Percentiles rank a stretch among this genome's conserved stretches.
phyloP scores from a whole-genome alignment of 2,888 invertebrate species.

The Drosophila limbata region DNA sequence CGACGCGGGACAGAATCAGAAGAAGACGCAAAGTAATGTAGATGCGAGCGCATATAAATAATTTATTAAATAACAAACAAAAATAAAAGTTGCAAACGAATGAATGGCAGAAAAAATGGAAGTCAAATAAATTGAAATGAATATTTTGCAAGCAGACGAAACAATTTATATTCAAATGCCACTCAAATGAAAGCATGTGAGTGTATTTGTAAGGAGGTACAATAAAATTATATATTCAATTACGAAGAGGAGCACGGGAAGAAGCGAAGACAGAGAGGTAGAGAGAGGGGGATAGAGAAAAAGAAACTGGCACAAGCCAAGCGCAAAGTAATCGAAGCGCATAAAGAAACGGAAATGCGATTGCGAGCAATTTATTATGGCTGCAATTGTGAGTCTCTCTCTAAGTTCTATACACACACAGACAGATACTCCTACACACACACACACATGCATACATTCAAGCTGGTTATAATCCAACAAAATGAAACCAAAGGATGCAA shows the following conservation, averaged over 20 bases:
- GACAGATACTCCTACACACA: slow-evolving; percentile 7
- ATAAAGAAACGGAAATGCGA: slow-evolving; percentile 80
- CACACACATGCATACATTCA: slow-evolving; percentile 9
- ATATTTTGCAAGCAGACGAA: slow-evolving; percentile 76
- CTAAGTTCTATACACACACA: slow-evolving; percentile 23
- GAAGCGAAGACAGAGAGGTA: not conserved
- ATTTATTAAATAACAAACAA: slow-evolving; percentile 72
- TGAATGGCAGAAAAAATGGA: slow-evolving; percentile 24
- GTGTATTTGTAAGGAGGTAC: slow-evolving; percentile 44
- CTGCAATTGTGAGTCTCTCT: slow-evolving; percentile 67
- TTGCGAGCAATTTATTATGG: slow-evolving; percentile 81
- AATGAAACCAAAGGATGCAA: slow-evolving; percentile 67
- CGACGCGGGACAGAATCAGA: not conserved
- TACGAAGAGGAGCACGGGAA: slow-evolving; percentile 39
- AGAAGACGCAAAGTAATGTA: slow-evolving; percentile 8
- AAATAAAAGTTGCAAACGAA: slow-evolving; percentile 32
- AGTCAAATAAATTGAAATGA: slow-evolving; percentile 77
- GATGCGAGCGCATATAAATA: slow-evolving; percentile 58
- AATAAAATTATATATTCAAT: slow-evolving; percentile 79
- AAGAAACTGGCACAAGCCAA: slow-evolving; percentile 67
- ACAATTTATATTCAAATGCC: slow-evolving; percentile 80
- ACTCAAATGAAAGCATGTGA: slow-evolving; percentile 39
- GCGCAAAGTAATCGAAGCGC: slow-evolving; percentile 74
- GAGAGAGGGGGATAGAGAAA: slow-evolving; percentile 5
- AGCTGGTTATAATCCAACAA: slow-evolving; percentile 65